Evolutionary conservation across 2,888 invertebrate genomes (phyloP).

Genomic region (Acrobasis repandana): DNA sequence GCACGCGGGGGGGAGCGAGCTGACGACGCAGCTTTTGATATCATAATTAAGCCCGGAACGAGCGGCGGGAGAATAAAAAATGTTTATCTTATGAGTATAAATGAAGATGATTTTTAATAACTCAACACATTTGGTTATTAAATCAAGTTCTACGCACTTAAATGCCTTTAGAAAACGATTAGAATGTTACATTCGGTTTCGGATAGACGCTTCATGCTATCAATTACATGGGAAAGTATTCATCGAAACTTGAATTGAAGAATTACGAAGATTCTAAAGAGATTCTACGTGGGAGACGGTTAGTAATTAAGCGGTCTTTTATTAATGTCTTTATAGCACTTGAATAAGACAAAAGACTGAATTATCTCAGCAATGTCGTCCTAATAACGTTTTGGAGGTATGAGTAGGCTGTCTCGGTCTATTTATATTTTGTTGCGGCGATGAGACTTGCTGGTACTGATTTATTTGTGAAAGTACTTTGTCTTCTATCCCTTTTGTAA

Average conservation of each 20-base stretch:
- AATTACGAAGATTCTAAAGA: slow-evolving; percentile 21
- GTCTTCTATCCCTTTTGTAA: slow-evolving; percentile 11
- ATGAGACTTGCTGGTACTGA: slow-evolving; percentile 28
- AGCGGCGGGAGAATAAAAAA: slow-evolving; percentile 59
- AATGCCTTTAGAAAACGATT: slow-evolving; percentile 47
- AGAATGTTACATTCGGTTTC: slow-evolving; percentile 36
- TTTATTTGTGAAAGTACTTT: slow-evolving; percentile 19
- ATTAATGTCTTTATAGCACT: slow-evolving; percentile 27
- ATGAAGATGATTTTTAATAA: slow-evolving; percentile 68
- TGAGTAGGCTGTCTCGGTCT: slow-evolving; percentile 14
- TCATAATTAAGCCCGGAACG: slow-evolving; percentile 70
- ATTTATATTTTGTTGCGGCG: slow-evolving; percentile 24
- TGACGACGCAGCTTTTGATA: slow-evolving; percentile 74
- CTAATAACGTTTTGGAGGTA: slow-evolving; percentile 23
- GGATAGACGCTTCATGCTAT: slow-evolving; percentile 37
- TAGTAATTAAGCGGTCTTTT: slow-evolving; percentile 31
- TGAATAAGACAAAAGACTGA: slow-evolving; percentile 31
- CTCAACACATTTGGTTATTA: slow-evolving; percentile 63
- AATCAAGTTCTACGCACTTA: slow-evolving; percentile 50
- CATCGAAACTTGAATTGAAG: slow-evolving; percentile 29
- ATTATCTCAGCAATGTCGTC: slow-evolving; percentile 26
- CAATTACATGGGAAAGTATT: slow-evolving; percentile 42
- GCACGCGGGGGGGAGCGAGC: slow-evolving; percentile 53
- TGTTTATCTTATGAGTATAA: slow-evolving; percentile 72
- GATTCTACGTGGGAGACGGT: slow-evolving; percentile 24